Conservation (phyloP, 2,888 invertebrate genomes). For the Charanyca ferruginea region DNA sequence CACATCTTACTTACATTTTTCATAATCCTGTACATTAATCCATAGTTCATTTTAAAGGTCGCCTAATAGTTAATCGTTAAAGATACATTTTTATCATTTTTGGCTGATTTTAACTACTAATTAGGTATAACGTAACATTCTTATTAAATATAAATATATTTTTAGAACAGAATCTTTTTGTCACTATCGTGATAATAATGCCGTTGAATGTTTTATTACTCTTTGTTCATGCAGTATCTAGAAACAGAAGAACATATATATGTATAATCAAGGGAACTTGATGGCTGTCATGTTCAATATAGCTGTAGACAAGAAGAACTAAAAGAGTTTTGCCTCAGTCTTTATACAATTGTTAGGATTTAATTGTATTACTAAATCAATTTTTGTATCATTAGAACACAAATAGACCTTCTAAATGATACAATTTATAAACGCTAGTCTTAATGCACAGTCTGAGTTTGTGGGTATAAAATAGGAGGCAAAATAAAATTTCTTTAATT, state of each 20-base stretch:
- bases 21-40: constrained; percentile 75
- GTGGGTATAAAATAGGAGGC: constrained; percentile 62
- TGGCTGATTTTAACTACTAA: constrained; percentile 68
- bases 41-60: constrained; percentile 70
- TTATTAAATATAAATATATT: constrained; percentile 35
- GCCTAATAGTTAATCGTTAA: constrained; percentile 66
- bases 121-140: constrained; percentile 61
- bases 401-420: constrained; percentile 46
- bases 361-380: constrained; percentile 55
- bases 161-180: constrained; percentile 36
- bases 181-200: constrained; percentile 26
- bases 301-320: constrained; percentile 41
- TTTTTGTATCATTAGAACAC: constrained; percentile 32
- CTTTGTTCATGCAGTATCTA: constrained; percentile 19
- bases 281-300: constrained; percentile 49
- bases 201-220: background rate
- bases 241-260: constrained; percentile 24
- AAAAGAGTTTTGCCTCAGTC: constrained; percentile 64
- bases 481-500: constrained; percentile 63
- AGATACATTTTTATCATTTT: constrained; percentile 65
- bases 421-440: constrained; percentile 53
- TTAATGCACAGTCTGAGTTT: constrained; percentile 60
- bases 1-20: constrained; percentile 76
- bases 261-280: constrained; percentile 53
- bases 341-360: constrained; percentile 66